Base-by-base conservation (phyloP, 2,888 invertebrate species). In the Abscondita cerata region DNA sequence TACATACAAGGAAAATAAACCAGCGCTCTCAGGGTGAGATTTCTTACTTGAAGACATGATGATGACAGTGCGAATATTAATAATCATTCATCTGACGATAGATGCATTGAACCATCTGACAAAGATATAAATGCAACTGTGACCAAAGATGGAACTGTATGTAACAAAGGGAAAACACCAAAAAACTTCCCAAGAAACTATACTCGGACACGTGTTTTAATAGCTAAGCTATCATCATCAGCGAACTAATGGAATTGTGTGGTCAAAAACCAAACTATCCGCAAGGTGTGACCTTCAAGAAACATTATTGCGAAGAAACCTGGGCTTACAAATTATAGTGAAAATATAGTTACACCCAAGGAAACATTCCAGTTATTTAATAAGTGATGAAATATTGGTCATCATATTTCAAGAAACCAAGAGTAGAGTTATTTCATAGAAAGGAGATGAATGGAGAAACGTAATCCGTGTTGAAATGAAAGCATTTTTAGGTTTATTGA, bases 321-420 rank as follows among this genome's bases (percentile, higher is more conserved):
- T 40, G 40, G 16, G 8, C 40, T 12, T 40, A 13, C 40, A 40
- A 40, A 40, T 40, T 40, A 40, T 40, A 40, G 40, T 40, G 40
- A 15, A 40, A 40, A 40, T 40, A 40, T 40, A 40, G 40, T 40
- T 40, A 40, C 40, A 40, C 13, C 13, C 2, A 40, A 15, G 13
- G 40, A 15, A 13, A 15, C 40, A 40, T 40, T 40, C n/a, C 40
- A 40, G 40, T 40, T 40, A 40, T 40, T 40, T 40, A n/a, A 6
- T 40, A 40, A 15, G 13, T 25, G 25, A 25, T 25, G 25, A 25
- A 40, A 40, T 40, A 15, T 40, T 40, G 40, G 16, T 13, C 40
- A 40, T 40, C 15, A 40, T 40, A 40, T 13, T 40, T 15, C 40
- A 15, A 15, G 13, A 40, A 40, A 40, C 36, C 11, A 36, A 36